phyloP scores from a whole-genome alignment of 2,113 vertebrate genomes.

The Spea multiplicata region DNA sequence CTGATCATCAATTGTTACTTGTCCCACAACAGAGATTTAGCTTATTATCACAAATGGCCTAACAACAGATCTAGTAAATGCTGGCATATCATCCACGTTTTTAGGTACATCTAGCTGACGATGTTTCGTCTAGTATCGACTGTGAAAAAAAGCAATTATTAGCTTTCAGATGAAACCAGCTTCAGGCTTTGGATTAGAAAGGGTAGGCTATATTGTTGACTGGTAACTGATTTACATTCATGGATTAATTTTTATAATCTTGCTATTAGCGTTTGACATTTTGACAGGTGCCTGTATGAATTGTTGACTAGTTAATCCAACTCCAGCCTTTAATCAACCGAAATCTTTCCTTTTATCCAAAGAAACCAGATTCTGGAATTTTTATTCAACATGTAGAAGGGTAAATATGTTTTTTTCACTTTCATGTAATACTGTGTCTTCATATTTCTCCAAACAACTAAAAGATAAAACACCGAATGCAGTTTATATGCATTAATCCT shows the following conservation, averaged over 20 bases:
- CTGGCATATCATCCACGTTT: conserved; percentile 31
- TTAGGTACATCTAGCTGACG: conserved; percentile 49
- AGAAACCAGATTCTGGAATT: conserved; percentile 48
- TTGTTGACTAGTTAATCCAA: conserved; percentile 24
- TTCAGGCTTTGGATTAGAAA: conserved; percentile 42
- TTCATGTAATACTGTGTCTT: conserved; percentile 50
- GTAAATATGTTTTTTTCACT: conserved; percentile 64
- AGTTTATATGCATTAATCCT: not conserved
- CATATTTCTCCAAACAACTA: not conserved
- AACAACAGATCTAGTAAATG: not conserved
- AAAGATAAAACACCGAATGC: not conserved
- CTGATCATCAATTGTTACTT: too few species aligned
- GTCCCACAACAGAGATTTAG: not conserved
- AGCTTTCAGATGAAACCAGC: conserved; percentile 49
- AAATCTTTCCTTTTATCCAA: conserved; percentile 29
- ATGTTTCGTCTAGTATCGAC: conserved; percentile 50
- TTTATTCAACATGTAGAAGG: conserved; percentile 67
- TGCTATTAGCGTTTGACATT: conserved; percentile 26
- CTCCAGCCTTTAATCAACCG: conserved; percentile 31
- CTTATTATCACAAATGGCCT: not conserved
- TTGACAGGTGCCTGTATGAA: conserved; percentile 30
- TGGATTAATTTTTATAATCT: conserved; percentile 34
- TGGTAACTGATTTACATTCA: conserved; percentile 17
- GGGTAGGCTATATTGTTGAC: conserved; percentile 42
- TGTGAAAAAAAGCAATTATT: conserved; percentile 57